Percentiles rank a stretch among this genome's conserved stretches.
phyloP scores from a whole-genome alignment of 35 echinoderm and acorn worm genomes.

The Heliocidaris erythrogramma region DNA sequence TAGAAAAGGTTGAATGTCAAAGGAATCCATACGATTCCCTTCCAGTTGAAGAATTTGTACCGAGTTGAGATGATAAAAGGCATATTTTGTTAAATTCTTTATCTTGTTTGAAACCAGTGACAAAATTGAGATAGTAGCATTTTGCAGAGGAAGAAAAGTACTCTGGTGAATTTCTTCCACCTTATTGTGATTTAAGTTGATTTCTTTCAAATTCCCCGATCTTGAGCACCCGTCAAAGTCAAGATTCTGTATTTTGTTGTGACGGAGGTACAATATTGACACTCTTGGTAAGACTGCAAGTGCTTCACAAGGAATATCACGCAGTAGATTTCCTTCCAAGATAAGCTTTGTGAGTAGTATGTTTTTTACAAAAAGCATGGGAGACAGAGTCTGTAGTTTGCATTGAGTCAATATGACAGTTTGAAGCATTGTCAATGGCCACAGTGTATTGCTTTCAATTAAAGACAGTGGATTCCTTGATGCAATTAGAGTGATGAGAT shows the following conservation, averaged over 20 bases:
- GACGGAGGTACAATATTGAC: not conserved
- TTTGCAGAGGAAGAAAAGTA: slow-evolving; percentile 16
- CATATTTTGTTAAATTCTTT: not conserved
- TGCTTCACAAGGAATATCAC: not conserved
- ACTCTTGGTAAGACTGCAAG: not conserved
- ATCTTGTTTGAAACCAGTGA: not conserved
- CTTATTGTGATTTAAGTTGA: not conserved
- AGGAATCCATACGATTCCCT: not conserved
- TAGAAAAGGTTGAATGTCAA: not conserved
- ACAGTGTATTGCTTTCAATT: not conserved
- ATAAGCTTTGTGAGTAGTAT: not conserved
- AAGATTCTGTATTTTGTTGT: not conserved
- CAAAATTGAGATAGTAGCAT: not conserved
- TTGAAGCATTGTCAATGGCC: not conserved
- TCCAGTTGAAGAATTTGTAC: not conserved
- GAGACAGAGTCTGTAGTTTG: not conserved
- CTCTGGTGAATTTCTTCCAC: not conserved
- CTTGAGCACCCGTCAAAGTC: not conserved
- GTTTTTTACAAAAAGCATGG: not conserved
- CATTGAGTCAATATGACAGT: not conserved
- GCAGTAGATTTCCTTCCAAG: not conserved
- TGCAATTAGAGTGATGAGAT: not conserved
- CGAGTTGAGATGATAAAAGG: not conserved
- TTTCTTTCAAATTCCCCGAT: not conserved
- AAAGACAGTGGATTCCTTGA: not conserved